A percentile compares a stretch with the other conserved stretches of the same genome.
phyloP scores from a whole-genome alignment of 1,140 invertebrate species.

The Halotydeus destructor region DNA sequence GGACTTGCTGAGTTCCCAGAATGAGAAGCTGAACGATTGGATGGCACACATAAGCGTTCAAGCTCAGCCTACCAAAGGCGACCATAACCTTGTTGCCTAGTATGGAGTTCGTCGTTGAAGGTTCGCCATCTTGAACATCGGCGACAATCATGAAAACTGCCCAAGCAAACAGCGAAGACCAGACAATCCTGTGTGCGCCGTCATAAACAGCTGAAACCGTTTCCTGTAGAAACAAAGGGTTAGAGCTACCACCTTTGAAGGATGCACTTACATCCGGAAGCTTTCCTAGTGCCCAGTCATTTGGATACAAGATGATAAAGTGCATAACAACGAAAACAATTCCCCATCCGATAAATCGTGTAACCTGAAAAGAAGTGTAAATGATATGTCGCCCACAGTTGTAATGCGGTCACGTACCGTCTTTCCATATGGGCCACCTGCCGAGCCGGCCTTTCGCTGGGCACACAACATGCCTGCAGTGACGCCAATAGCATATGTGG shows the following conservation, averaged over 20 bases:
- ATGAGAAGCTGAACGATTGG: conserved; percentile 11
- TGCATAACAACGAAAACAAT: conserved; percentile 1
- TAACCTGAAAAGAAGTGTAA: not conserved
- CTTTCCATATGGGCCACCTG: not conserved
- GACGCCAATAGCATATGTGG: conserved; percentile 13
- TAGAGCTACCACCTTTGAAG: not conserved
- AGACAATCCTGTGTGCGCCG: not conserved
- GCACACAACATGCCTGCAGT: conserved; percentile 7
- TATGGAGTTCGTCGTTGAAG: not conserved
- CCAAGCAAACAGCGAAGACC: conserved; percentile 1
- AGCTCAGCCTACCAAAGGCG: conserved; percentile 8
- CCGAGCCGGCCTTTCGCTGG: not conserved
- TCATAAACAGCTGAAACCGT: conserved; percentile 12
- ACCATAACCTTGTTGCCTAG: conserved; percentile 1
- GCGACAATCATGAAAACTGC: conserved; percentile 4
- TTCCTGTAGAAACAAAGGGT: conserved; percentile 1
- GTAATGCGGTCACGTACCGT: not conserved
- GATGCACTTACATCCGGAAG: conserved; percentile 9
- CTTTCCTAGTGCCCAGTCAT: conserved; percentile 9
- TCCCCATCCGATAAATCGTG: not conserved
- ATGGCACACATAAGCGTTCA: conserved; percentile 4
- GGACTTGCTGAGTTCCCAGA: conserved; percentile 10
- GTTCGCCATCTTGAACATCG: not conserved
- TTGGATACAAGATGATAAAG: conserved; percentile 2
- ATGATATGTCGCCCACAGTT: not conserved